Evolutionary conservation across 2,797 vertebrate species (phyloP), one percentile per base, ranked within the genome.

Genomic region (Urocyon cinereoargenteus): DNA sequence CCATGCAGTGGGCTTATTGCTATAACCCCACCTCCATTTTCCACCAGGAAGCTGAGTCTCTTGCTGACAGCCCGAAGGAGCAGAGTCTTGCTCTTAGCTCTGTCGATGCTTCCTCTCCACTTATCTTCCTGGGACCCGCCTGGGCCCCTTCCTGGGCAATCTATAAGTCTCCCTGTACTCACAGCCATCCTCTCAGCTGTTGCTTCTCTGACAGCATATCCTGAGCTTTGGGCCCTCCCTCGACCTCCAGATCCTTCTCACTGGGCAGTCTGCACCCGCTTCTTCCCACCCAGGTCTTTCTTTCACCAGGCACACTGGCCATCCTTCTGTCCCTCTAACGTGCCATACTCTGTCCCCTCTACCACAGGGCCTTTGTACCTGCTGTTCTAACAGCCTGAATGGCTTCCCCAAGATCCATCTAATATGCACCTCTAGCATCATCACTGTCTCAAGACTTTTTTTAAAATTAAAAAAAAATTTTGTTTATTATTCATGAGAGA

Each of bases 291-390:
- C 10, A 22, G 61, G 22, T 31, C n/a, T 36, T 81, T 73, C 72
- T 45, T 79, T 49, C 53, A 40, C 70, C 34, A 36, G 21, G 34
- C 61, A 57, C 64, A 86, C 0, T 19, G 36, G 36, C 49, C 36
- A 77, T 22, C 83, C 28, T 55, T 61, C 86, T 22, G 36, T 40
- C 85, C 53, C 59, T 14, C 59, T n/a, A 19, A 34, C 55, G 21
- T 16, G 57, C 15, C 78, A 15, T 55, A 45, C 19, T 36, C 40
- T n/a, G 55, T 31, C 24, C 40, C 26, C 66, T 31, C 36, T 5
- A 83, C 64, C 66, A 14, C 26, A n/a, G 86, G 92, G 36, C 82
- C 92, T 91, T 86, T 96, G 92, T 19, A 49, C 12, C 18, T 45
- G 51, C 87, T 82, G 0, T 79, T 64, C 59, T 7, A 1, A 16